phyloP scores from a whole-genome alignment of 2,113 vertebrate species.

The Melanocharis versteri region DNA sequence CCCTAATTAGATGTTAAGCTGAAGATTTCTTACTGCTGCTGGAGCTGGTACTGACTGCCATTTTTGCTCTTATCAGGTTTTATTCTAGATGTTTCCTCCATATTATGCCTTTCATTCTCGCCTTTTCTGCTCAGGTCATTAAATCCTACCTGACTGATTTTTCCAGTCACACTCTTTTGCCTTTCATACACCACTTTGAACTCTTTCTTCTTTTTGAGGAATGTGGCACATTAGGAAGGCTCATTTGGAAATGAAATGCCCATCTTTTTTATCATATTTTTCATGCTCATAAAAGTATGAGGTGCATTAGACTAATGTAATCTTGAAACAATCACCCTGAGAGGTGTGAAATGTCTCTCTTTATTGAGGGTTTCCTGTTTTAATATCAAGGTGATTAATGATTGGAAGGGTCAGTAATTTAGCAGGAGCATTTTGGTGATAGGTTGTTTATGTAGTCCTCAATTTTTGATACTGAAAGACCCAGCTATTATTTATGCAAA shows the following conservation, averaged over 20 bases:
- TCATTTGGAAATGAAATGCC: background rate
- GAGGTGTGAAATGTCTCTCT: background rate
- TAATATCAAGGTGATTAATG: slow-evolving; percentile 1
- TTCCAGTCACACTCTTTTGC: background rate
- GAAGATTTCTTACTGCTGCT: background rate
- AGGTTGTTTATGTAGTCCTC: background rate
- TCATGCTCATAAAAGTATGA: background rate
- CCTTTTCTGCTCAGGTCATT: background rate
- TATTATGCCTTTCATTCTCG: background rate
- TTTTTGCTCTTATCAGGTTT: background rate
- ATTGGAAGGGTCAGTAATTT: background rate
- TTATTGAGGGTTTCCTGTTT: background rate
- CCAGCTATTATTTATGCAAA: background rate
- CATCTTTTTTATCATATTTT: slow-evolving; percentile 3
- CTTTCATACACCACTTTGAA: background rate
- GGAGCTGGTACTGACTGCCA: background rate
- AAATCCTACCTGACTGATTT: background rate
- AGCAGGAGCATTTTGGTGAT: background rate
- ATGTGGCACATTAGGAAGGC: background rate
- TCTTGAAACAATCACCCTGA: background rate
- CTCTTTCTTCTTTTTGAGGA: background rate
- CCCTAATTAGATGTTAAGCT: background rate
- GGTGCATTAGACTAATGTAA: background rate
- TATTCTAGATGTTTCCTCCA: background rate
- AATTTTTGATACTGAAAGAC: background rate